Conservation (phyloP, 2,113 vertebrate genomes). For the Lepus timidus region DNA sequence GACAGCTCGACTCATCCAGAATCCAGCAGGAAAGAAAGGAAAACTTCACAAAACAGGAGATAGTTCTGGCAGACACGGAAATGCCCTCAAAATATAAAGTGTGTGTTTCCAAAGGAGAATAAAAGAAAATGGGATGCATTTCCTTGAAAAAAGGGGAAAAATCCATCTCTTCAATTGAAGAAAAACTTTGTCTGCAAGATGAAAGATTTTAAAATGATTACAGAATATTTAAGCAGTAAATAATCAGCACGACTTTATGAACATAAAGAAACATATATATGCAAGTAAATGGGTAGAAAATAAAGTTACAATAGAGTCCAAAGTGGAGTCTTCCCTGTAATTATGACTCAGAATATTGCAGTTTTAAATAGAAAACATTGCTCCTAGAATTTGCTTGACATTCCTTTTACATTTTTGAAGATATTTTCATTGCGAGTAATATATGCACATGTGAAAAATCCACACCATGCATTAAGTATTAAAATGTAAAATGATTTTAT, state of each 20-base stretch:
- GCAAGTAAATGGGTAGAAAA: not conserved
- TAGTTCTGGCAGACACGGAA: not conserved
- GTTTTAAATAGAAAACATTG: not conserved
- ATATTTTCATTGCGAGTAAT: not conserved
- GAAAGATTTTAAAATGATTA: too few relatives aligned
- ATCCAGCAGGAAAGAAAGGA: not conserved
- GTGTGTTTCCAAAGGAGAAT: not conserved
- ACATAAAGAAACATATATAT: not conserved
- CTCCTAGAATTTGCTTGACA: not conserved
- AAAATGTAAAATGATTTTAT: not conserved
- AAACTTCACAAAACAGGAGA: not conserved
- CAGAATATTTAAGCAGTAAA: not conserved
- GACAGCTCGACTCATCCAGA: not conserved
- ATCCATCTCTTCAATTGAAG: not conserved
- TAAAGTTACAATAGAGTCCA: not conserved
- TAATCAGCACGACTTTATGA: not conserved
- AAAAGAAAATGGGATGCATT: not conserved
- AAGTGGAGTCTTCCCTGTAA: not conserved
- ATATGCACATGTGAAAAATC: not conserved
- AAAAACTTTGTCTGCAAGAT: not conserved
- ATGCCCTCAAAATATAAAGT: not conserved
- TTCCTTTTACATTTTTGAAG: not conserved
- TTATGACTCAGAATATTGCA: not conserved
- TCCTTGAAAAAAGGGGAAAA: not conserved
- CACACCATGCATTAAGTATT: not conserved